Evolutionary conservation across 1,140 invertebrate species (phyloP), one percentile per base, ranked within the genome.

Genomic region (Caligus rogercresseyi): DNA sequence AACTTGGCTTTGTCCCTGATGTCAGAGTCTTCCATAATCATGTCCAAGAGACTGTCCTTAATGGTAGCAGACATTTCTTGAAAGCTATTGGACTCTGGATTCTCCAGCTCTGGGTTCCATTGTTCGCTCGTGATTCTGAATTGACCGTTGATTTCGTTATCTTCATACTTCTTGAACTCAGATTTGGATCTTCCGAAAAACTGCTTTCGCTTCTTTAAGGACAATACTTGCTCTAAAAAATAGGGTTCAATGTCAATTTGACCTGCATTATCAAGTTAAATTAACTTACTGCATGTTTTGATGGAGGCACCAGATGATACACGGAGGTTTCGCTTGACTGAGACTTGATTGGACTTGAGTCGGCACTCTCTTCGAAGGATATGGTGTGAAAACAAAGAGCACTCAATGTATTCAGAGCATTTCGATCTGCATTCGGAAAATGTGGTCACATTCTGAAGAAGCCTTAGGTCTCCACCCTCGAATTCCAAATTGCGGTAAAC

Each of bases 141-240:
- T 23, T 63, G 56, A 15, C 61, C 61, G 52, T 63, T 55, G 24
- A 63, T 55, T 19, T 56, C 61, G 25, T 63, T 63, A 16, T 63
- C 52, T 11, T 62, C 43, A 25, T 60, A 62, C 31, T 43, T 43
- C n/a, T 43, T 43, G n/a, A 43, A 43, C n/a, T 43, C 31, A 43
- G 31, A 43, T 43, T 43, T 43, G n/a, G 31, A 43, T n/a, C 31
- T 43, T 43, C 31, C 31, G n/a, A 43, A 43, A 43, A 43, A 43
- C n/a, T 43, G 31, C n/a, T 43, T 43, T 7, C 31, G 31, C n/a
- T 43, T 43, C n/a, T 43, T 43, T n/a, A 43, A 43, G n/a, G 31
- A 43, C 31, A 43, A 43, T 7, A 43, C 31, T 43, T 43, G 31
- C 31, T 43, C 31, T 43, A n/a, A 43, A 43, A 43, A 43, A 11